Conservation (phyloP, 2,888 invertebrate genomes). For the Melieria crassipennis region DNA sequence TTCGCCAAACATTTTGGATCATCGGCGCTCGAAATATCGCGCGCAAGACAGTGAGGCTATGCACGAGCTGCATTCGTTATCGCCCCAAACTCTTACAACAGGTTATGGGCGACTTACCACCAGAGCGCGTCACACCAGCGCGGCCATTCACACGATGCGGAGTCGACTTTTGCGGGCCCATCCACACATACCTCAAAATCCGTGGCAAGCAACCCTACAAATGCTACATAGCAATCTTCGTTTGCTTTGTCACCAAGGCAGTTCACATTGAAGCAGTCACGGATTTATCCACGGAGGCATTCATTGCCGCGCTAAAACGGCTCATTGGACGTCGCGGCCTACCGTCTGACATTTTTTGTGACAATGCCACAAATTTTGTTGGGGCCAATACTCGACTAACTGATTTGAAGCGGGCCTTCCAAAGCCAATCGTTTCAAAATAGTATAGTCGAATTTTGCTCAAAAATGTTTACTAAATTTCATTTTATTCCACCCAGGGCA, state of each 20-base stretch:
- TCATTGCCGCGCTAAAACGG: conserved; percentile 33
- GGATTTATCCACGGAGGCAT: conserved; percentile 30
- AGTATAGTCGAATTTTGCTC: background rate
- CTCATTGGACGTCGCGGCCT: conserved; percentile 30
- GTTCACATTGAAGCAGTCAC: conserved; percentile 27
- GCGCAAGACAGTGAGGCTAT: conserved; percentile 20
- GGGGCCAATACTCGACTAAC: conserved; percentile 9
- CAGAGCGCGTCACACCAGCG: conserved; percentile 25
- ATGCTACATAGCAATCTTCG: conserved; percentile 30
- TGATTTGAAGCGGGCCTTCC: background rate
- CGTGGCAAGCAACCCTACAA: conserved; percentile 33
- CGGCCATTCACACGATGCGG: conserved; percentile 33
- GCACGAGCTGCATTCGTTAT: conserved; percentile 23
- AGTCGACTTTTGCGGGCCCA: conserved; percentile 24
- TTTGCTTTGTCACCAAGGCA: conserved; percentile 31
- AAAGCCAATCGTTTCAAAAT: background rate
- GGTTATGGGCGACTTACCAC: conserved; percentile 28
- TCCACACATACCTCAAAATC: conserved; percentile 14
- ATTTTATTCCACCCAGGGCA: conserved; percentile 7
- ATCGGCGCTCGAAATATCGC: conserved; percentile 31
- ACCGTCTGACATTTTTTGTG: conserved; percentile 30
- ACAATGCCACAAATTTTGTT: conserved; percentile 33
- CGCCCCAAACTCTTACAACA: conserved; percentile 35
- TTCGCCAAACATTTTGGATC: conserved; percentile 37
- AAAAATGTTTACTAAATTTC: background rate